phyloP scores from a whole-genome alignment of 2,888 invertebrate species.

The Conus canariensis region DNA sequence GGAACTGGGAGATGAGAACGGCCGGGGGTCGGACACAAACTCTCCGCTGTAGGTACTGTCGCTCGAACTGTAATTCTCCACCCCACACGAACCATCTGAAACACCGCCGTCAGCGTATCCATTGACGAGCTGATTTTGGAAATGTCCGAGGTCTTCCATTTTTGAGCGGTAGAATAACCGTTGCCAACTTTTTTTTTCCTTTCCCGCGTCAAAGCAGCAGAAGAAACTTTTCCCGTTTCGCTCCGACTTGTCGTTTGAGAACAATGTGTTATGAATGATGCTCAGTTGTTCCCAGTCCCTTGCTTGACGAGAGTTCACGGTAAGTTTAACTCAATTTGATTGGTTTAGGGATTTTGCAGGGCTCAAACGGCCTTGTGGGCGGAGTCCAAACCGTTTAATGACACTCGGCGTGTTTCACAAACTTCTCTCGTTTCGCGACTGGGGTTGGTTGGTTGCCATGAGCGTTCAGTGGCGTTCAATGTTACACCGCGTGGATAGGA shows the following conservation, averaged over 20 bases:
- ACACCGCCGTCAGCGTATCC: background rate
- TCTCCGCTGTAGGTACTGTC: constrained; percentile 12
- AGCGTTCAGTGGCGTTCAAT: no score
- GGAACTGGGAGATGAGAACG: background rate
- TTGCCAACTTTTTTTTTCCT: background rate
- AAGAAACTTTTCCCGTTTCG: background rate
- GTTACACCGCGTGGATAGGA: no score
- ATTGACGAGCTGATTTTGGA: background rate
- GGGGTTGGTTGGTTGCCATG: background rate
- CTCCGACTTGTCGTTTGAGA: background rate
- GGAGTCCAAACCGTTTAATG: background rate
- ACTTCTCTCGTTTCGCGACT: background rate
- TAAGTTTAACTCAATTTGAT: background rate
- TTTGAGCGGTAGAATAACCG: background rate
- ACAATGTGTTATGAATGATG: background rate
- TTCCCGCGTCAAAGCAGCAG: background rate
- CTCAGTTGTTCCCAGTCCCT: background rate
- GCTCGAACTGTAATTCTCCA: constrained; percentile 20
- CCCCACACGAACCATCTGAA: background rate
- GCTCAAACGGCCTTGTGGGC: background rate
- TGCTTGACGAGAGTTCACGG: background rate
- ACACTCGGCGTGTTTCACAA: background rate
- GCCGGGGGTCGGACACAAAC: background rate
- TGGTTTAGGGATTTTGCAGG: background rate
- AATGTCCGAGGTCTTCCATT: background rate